Base-by-base conservation (phyloP, 1,140 invertebrate genomes). In the Subanguina moxae region DNA sequence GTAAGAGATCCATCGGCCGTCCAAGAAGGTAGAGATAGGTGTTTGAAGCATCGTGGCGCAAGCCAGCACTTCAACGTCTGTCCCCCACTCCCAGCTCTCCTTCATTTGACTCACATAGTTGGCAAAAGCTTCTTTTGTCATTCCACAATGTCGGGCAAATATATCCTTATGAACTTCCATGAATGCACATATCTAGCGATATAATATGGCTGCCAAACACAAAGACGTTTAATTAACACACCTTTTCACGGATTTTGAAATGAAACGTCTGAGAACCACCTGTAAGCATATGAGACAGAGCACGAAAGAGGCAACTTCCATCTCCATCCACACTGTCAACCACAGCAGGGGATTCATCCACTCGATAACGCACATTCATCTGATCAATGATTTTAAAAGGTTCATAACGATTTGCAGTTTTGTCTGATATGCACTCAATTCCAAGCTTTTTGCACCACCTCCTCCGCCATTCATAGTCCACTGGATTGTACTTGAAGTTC, bases 301-400 rank as follows among this genome's bases (percentile, higher is more conserved):
- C 58, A 21, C 58, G 58, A 28, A 61, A 61, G n/a, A 61, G 58
- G 57, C 57, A 58, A 17, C 27, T 61, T 21, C n/a, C 58, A 45
- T 61, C 58, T 8, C 58, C 17, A n/a, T 38, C 15, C 7, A 61
- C 58, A 19, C 19, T 27, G 28, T 61, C 58, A 28, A 61, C n/a
- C 28, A 32, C 28, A 19, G n/a, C 58, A 21, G 58, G 58, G 19
- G 27, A 23, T 28, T 57, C 21, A 30, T 57, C 21, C 3, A 30
- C 11, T 28, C 21, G 21, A 11, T 57, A 57, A 5, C 52, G 52
- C 21, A 57, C 21, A 23, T 57, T 28, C 11, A 30, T 23, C 11
- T 57, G 52, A 11, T 57, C 52, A 3, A 57, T 28, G 11, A 57
- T 23, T 23, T 57, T 57, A 11, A 25, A 57, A 11, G 28, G 3